A percentile compares a stretch with the other conserved stretches of the same genome.
These are phyloP conservation scores for Tympanuchus pallidicinctus DNA, from an alignment of 2,113 vertebrate genomes.

Conservation along the genomic window DNA sequence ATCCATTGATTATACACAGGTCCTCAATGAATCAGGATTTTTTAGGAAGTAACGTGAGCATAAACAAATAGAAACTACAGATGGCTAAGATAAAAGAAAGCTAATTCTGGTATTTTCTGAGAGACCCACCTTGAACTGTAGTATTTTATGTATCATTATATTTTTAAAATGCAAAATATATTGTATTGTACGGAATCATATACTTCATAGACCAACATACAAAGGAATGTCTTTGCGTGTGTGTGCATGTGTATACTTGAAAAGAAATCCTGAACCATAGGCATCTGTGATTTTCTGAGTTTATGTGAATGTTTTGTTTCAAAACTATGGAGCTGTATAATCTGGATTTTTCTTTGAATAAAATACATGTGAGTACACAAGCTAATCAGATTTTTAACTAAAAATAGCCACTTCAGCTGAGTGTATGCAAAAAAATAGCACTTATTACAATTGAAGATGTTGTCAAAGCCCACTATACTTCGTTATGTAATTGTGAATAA, in stretches of 20 bases:
- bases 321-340: neutral
- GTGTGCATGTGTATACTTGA: neutral
- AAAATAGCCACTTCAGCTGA: neutral
- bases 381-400: neutral
- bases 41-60: neutral
- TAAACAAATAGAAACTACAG: neutral
- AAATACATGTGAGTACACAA: neutral
- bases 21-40: neutral
- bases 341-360: neutral
- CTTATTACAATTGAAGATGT: neutral
- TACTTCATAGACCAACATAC: neutral
- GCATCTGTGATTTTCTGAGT: neutral
- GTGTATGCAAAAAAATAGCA: neutral
- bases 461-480: neutral
- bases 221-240: neutral
- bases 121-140: neutral
- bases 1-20: no score
- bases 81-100: neutral
- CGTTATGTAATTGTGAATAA: neutral
- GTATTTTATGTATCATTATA: neutral
- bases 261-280: neutral
- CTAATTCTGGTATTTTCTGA: neutral
- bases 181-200: neutral
- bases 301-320: neutral
- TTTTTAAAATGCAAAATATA: neutral